Evolutionary conservation across 1,140 invertebrate species (phyloP), one percentile per base, ranked within the genome.

Genomic region (Drosophila azteca): DNA sequence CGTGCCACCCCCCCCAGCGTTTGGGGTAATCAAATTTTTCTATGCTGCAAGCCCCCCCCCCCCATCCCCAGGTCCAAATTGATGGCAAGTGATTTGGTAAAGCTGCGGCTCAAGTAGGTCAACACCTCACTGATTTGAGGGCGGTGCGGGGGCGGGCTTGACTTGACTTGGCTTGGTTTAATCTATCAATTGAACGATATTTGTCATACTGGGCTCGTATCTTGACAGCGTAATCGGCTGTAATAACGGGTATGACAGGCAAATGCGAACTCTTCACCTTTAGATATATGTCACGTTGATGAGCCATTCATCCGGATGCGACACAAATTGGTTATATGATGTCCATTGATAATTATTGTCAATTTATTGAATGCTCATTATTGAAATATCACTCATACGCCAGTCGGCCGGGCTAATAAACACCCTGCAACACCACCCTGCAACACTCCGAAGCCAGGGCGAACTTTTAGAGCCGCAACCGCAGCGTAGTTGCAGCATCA

Each of bases 321-420:
- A 60, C 62, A 50, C 62, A 61, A 63, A 74, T 65, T 60, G 61
- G 55, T 60, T 63, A 61, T 52, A 71, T 70, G 48, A 71, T 71
- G 68, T 70, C 66, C 54, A 31, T 41, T 52, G 71, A 76, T 67
- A 76, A 76, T 76, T 61, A 76, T 87, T 80, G 73, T 26, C 59
- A 69, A 72, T 78, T 75, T 69, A 68, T 67, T 68, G 66, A 75
- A 78, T 78, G 63, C 62, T 76, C 75, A 88, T 87, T 88, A 88
- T 87, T 66, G 54, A 62, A 58, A 75, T 75, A 82, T 74, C 69
- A 70, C 59, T 73, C 69, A 82, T 71, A 74, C 65, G 77, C 68
- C 81, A 76, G 45, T 50, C 31, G 51, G 48, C 74, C 59, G 51
- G 57, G 83, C 83, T 88, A 87, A 87, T 85, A 87, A 82, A 78